Evolutionary conservation across 35 echinoderm and acorn worm genomes (phyloP), one percentile per base, ranked within the genome.

Genomic region (Lytechinus variegatus): DNA sequence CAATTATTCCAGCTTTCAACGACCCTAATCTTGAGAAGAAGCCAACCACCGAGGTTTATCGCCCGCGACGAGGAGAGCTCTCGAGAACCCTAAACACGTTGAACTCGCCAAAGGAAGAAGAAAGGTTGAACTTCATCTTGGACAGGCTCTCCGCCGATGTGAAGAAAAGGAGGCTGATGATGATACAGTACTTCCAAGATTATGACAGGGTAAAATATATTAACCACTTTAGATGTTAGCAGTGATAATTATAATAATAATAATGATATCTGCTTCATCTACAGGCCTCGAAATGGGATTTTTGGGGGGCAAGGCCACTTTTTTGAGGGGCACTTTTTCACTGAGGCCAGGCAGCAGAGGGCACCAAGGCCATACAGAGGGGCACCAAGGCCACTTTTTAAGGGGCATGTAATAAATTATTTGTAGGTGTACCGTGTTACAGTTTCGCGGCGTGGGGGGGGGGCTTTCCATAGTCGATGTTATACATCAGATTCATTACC

Each of bases 11-110:
- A 99, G 98, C 98, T 91, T 99, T 99, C 53, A 99, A 97, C 95
- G 98, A 99, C 21, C 98, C 98, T 9, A 94, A 99, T 53, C 95
- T 99, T 57, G 98, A 99, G 87, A 99, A 98, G 96, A 99, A 99
- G 9, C 98, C 98, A 55, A 86, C 95, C 54, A 94, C 95, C 28
- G 96, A 97, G 11, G 97, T 99, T 58, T 95, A 97, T 52, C 95
- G 98, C 9, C 98, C 98, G 6, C 98, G 97, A 28, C 97, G 94
- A 10, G 98, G 98, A 9, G 96, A 96, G 12, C 94, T 99, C 55
- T 96, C 97, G n/a, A 52, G 97, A 12, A 92, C 97, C 53, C 94
- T 99, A 12, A 97, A 97, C 87, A 87, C 92, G 21, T 87, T 99
- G 71, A 95, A 6, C 24, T 51, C 94, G 10, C 27, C 11, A 72